phyloP scores from a whole-genome alignment of 2,113 vertebrate species.

The Copsychus sechellarum region DNA sequence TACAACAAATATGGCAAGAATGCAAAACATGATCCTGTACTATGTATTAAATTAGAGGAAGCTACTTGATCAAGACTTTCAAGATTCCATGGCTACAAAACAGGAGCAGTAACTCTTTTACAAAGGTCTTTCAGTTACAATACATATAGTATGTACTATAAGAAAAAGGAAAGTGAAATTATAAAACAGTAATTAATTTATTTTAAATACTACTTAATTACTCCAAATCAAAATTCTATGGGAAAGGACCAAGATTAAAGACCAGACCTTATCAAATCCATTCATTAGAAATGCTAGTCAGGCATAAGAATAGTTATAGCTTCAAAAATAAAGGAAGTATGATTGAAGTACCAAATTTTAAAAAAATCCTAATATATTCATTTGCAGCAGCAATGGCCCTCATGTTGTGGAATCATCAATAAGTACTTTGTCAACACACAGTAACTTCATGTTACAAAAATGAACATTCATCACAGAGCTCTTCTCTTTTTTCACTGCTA shows the following conservation, averaged over 20 bases:
- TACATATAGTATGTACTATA: fast-evolving
- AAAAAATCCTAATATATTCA: not conserved
- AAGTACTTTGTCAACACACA: not conserved
- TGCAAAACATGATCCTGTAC: not conserved
- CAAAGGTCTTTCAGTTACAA: not conserved
- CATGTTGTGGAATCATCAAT: not conserved
- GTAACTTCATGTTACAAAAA: not conserved
- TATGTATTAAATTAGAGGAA: not conserved
- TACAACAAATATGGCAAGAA: not conserved
- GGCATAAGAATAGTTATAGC: not conserved
- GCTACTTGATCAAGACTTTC: not conserved
- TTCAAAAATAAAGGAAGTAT: not conserved
- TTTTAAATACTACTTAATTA: not conserved
- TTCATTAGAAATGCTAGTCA: not conserved
- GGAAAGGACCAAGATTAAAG: not conserved
- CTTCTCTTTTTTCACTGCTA: not conserved
- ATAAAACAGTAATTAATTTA: not conserved
- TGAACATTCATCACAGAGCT: not conserved
- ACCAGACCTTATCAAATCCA: not conserved
- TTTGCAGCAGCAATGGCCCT: not conserved
- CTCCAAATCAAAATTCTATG: not conserved
- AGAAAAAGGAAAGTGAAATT: not conserved
- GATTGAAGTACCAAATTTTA: not conserved
- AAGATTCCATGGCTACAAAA: not conserved
- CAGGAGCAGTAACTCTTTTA: not conserved